Evolutionary conservation across 2,113 vertebrate genomes (phyloP).

Genomic region (Noturus placidus): DNA sequence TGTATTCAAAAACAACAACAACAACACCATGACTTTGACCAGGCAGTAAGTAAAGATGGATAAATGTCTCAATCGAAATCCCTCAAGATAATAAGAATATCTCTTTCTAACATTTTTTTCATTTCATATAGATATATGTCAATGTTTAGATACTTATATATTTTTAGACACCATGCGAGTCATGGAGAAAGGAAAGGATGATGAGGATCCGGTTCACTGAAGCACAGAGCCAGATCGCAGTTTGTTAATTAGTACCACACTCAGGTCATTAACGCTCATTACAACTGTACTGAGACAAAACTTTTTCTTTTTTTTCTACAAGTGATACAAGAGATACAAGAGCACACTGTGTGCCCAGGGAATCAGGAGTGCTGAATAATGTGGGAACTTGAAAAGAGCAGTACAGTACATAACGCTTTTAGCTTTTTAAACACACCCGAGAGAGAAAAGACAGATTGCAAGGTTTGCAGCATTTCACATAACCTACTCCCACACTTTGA

Average conservation of each 20-base stretch:
- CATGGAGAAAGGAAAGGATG: not conserved
- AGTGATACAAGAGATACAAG: not conserved
- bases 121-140: not conserved
- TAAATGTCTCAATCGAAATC: not conserved
- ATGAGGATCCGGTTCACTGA: not conserved
- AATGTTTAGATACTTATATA: not conserved
- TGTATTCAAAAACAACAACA: not conserved
- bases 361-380: conserved; percentile 4
- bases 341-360: not conserved
- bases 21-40: not conserved
- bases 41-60: not conserved
- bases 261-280: conserved; percentile 32
- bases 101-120: not conserved
- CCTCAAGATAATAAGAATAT: not conserved
- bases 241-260: conserved; percentile 24
- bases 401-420: not conserved
- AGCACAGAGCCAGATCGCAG: not conserved
- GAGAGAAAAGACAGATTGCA: not conserved
- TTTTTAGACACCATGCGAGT: not conserved
- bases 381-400: conserved; percentile 3
- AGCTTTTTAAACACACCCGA: not conserved
- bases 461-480: conserved; percentile 4
- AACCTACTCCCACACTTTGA: conserved; percentile 39
- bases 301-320: not conserved
- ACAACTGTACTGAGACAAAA: not conserved